Base-by-base conservation (phyloP, 2,888 invertebrate genomes). In the Drosophila neonasuta region DNA sequence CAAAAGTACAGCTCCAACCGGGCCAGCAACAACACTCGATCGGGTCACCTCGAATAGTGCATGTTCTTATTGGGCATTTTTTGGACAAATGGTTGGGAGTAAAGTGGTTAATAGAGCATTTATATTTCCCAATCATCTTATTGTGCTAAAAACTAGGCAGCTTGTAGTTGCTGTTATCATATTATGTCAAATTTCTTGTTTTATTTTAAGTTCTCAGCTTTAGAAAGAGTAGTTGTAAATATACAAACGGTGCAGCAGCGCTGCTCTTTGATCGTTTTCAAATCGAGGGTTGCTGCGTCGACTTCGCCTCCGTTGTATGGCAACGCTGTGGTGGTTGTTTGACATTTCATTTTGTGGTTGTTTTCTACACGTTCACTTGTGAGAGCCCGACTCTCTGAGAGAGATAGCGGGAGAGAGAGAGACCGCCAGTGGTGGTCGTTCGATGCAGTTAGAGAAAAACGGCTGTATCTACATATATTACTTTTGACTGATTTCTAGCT, bases 1-100 rank as follows among this genome's bases (percentile, higher is more conserved):
- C 54, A 75, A 81, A 81, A 82, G 81, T 81, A 81, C 81, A 82
- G 81, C 81, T 82, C 82, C 85, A 80, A 68, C 77, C 34, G 63
- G 56, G 48, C 51, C 62, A 68, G 62, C 75, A 79, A 71, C 71
- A 84, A 79, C 71, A 77, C 67, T 56, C 42, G 57, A 48, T 46
- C 36, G 39, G 13, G 1, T n/a, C 29, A 64, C 49, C 46, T 36
- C 82, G 80, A 84, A 64, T 30, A 42, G 13, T 9, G 7, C 4
- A 74, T 83, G 51, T 46, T 49, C 80, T 83, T 50, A 36, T 36
- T 24, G 24, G 24, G 4, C 11, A 34, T 3, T 34, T 34, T 10
- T 11, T 34, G 34, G 11, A 3, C 4, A 34, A 34, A 5, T 24
- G 24, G 24, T 6, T 24, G 24, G 6, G 6, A 24, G 4, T 6